Evolutionary conservation across 1,140 invertebrate genomes (phyloP).

Genomic region (Drosophila grimshawi): DNA sequence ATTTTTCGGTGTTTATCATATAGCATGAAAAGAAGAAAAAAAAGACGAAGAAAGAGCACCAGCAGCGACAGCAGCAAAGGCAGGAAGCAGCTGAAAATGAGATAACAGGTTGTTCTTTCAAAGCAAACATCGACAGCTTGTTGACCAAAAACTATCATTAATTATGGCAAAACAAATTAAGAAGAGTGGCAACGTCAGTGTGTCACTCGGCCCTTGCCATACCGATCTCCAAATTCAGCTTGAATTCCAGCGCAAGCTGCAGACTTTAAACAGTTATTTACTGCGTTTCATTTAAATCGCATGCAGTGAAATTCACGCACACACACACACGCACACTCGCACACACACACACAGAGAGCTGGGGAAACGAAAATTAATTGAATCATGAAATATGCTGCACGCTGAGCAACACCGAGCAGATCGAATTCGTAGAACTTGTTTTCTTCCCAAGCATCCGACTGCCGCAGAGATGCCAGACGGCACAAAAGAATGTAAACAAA

Average conservation of each 20-base stretch:
- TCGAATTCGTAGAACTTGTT: slow-evolving; percentile 69
- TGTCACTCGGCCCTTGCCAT: slow-evolving; percentile 57
- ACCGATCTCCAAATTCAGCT: neutral
- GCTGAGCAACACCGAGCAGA: slow-evolving; percentile 27
- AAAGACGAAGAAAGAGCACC: slow-evolving; percentile 6
- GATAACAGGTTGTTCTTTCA: slow-evolving; percentile 66
- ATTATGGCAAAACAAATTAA: slow-evolving; percentile 46
- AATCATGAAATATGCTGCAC: slow-evolving; percentile 74
- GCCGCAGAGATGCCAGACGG: slow-evolving; percentile 29
- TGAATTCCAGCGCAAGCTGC: slow-evolving; percentile 15
- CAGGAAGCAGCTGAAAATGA: slow-evolving; percentile 57
- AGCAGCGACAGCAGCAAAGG: slow-evolving; percentile 13
- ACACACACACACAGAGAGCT: slow-evolving; percentile 9
- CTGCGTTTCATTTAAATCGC: slow-evolving; percentile 42
- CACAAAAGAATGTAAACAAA: slow-evolving; percentile 76
- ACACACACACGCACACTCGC: slow-evolving; percentile 17
- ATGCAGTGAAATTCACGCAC: slow-evolving; percentile 70
- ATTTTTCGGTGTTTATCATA: slow-evolving; percentile 54
- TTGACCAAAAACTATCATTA: slow-evolving; percentile 44
- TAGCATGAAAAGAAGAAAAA: slow-evolving; percentile 6
- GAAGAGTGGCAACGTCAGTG: slow-evolving; percentile 43
- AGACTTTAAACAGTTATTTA: slow-evolving; percentile 60
- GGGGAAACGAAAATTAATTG: slow-evolving; percentile 71
- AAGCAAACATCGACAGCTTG: slow-evolving; percentile 8
- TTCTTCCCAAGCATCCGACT: slow-evolving; percentile 43